Evolutionary conservation across 2,888 invertebrate genomes (phyloP).

Genomic region (Crossocerus cetratus): DNA sequence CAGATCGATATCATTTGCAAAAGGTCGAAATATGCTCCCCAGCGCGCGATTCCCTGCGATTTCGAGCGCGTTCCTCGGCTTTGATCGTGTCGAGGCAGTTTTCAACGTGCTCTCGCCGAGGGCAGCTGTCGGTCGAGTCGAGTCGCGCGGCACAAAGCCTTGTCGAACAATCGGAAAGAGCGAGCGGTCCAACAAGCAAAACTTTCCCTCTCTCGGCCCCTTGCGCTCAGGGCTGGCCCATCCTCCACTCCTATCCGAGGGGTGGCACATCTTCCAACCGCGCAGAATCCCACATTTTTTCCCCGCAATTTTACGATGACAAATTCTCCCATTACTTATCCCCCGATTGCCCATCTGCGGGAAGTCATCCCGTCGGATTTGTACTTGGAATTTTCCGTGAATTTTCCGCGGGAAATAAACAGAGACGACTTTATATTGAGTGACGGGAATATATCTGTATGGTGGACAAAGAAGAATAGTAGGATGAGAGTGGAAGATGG

Average conservation of each 20-base stretch:
- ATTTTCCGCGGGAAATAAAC: too few relatives aligned
- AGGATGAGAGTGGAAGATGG: too few relatives aligned
- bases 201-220: conserved; percentile 45
- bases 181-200: conserved; percentile 46
- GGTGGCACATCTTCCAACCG: neutral
- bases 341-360: neutral
- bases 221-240: neutral
- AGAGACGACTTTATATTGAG: too few relatives aligned
- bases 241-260: neutral
- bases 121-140: conserved; percentile 51
- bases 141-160: conserved; percentile 51
- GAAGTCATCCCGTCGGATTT: too few relatives aligned
- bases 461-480: too few relatives aligned
- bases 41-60: conserved; percentile 21
- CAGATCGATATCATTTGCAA: conserved; percentile 1
- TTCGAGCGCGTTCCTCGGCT: conserved; percentile 18
- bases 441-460: too few relatives aligned
- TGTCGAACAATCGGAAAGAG: conserved; percentile 54
- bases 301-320: neutral
- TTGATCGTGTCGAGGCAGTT: conserved; percentile 31
- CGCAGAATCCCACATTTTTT: neutral
- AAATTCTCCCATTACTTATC: neutral
- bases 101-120: conserved; percentile 6
- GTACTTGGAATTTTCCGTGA: too few relatives aligned
- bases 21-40: neutral